Evolutionary conservation across 2,888 invertebrate species (phyloP).

Genomic region (Notocelia uddmanniana): DNA sequence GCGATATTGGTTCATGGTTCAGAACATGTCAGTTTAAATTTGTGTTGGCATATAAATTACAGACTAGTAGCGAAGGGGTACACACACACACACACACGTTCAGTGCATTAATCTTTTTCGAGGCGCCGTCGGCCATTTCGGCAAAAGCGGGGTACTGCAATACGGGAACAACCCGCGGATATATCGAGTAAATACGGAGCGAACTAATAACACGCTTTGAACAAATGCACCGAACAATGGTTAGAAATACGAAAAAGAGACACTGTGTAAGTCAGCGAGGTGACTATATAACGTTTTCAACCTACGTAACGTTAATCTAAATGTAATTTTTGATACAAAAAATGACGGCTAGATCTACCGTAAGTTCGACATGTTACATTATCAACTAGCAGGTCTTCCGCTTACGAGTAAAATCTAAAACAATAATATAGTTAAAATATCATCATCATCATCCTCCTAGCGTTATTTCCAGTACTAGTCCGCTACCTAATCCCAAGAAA

Average conservation of each 20-base stretch:
- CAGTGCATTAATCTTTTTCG: constrained; percentile 1
- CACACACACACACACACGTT: background rate
- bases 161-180: background rate
- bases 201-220: background rate
- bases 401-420: no score
- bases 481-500: no score
- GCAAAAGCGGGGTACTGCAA: background rate
- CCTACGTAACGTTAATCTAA: no score
- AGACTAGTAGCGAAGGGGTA: background rate
- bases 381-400: no score
- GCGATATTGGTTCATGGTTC: background rate
- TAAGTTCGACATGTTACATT: no score
- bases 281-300: no score
- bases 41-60: background rate
- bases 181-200: background rate
- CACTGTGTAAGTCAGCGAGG: background rate
- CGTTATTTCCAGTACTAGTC: no score
- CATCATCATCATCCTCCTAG: no score
- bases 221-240: background rate
- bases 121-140: background rate
- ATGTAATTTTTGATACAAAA: no score
- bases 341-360: no score
- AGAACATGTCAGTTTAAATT: background rate
- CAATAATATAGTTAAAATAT: no score
- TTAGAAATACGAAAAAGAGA: background rate